Evolutionary conservation across 2,113 vertebrate species (phyloP).

Genomic region (Anarrhichthys ocellatus): DNA sequence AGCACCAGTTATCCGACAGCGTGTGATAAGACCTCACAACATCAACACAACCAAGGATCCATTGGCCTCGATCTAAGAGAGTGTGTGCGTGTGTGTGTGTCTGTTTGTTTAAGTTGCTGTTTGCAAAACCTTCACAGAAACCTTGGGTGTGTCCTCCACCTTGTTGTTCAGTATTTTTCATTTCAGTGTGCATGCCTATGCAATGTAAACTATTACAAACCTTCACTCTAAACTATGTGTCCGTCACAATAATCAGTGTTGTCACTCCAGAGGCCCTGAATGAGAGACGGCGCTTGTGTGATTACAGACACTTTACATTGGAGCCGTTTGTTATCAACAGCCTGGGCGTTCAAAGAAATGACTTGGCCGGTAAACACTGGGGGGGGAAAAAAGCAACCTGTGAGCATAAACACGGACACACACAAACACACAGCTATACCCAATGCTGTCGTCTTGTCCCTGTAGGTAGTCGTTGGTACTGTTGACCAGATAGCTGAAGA

Average conservation of each 20-base stretch:
- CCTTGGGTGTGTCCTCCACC: slow-evolving; percentile 38
- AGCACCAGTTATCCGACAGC: slow-evolving; percentile 45
- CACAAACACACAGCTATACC: slow-evolving; percentile 79
- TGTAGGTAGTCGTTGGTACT: slow-evolving; percentile 89
- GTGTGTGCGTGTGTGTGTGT: slow-evolving; percentile 14
- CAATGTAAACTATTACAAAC: slow-evolving; percentile 61
- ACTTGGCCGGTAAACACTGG: neutral
- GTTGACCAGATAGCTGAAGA: slow-evolving; percentile 94
- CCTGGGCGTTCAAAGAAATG: neutral
- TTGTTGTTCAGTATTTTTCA: slow-evolving; percentile 30
- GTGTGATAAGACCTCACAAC: slow-evolving; percentile 59
- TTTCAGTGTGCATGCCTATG: slow-evolving; percentile 34
- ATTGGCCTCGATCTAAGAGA: slow-evolving; percentile 37
- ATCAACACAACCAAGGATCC: slow-evolving; percentile 57
- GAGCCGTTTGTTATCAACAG: slow-evolving; percentile 15
- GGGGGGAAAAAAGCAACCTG: neutral
- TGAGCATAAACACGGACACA: neutral
- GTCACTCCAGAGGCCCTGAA: slow-evolving; percentile 18
- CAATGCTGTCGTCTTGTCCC: slow-evolving; percentile 83
- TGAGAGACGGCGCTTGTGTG: neutral
- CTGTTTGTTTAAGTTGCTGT: slow-evolving; percentile 7
- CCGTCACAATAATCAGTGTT: slow-evolving; percentile 36
- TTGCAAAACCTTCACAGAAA: slow-evolving; percentile 28
- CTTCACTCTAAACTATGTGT: slow-evolving; percentile 27
- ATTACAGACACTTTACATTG: slow-evolving; percentile 18